These are phyloP conservation scores for Catonia carolina DNA, from an alignment of 2,888 invertebrate genomes.

Conservation along the genomic window DNA sequence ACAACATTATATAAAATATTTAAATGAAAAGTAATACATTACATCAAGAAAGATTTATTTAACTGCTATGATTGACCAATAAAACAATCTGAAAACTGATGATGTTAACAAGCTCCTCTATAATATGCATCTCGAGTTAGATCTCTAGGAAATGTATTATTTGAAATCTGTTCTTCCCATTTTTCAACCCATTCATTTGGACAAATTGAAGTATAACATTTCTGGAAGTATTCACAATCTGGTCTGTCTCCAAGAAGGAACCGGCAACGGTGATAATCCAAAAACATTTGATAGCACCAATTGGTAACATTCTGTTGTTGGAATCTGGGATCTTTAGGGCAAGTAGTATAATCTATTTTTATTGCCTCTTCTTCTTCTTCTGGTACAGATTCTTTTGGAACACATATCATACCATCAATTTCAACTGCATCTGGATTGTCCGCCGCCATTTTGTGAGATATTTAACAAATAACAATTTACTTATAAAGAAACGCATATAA, in stretches of 20 bases:
- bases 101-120: too few relatives aligned
- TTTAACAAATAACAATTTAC: too few relatives aligned
- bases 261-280: slow-evolving; percentile 27
- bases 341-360: slow-evolving; percentile 12
- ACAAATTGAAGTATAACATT: slow-evolving; percentile 73
- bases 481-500: too few relatives aligned
- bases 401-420: slow-evolving; percentile 30
- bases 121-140: slow-evolving; percentile 23
- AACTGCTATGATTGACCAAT: too few relatives aligned
- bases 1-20: too few relatives aligned
- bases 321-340: slow-evolving; percentile 28
- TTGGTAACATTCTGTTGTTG: slow-evolving; percentile 29
- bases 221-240: slow-evolving; percentile 85
- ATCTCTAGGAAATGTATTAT: slow-evolving; percentile 61
- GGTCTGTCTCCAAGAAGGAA: slow-evolving; percentile 38
- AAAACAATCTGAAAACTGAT: too few relatives aligned
- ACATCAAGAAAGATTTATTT: too few relatives aligned
- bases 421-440: slow-evolving; percentile 19
- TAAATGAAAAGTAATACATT: too few relatives aligned
- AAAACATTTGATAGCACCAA: slow-evolving; percentile 31
- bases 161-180: slow-evolving; percentile 74
- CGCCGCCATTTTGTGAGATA: too few relatives aligned
- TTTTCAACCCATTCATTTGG: slow-evolving; percentile 81
- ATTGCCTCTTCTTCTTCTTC: not conserved
- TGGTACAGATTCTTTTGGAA: slow-evolving; percentile 8